Evolutionary conservation across 1,140 invertebrate species (phyloP).

Genomic region (Hyphantria cunea): DNA sequence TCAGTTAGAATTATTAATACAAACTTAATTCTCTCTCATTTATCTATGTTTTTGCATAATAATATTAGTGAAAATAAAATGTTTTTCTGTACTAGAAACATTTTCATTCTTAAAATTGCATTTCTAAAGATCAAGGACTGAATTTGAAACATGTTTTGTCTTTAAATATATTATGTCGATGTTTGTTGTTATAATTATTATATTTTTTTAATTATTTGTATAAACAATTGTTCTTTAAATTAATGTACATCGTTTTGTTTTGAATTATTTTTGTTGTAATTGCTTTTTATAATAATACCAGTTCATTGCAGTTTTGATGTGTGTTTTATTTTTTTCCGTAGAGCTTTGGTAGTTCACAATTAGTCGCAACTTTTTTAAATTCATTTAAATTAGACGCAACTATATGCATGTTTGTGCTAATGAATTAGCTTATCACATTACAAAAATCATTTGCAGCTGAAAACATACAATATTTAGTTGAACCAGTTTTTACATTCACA

Average conservation of each 20-base stretch:
- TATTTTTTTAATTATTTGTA: conserved; percentile 84
- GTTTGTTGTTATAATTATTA: conserved; percentile 86
- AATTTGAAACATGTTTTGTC: conserved; percentile 78
- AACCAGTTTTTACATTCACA: not conserved
- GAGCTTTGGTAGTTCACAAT: conserved; percentile 52
- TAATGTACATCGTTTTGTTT: conserved; percentile 87
- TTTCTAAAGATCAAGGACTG: conserved; percentile 78
- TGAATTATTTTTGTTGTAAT: conserved; percentile 86
- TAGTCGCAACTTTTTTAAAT: conserved; percentile 53
- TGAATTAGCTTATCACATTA: conserved; percentile 40
- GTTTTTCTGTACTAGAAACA: conserved; percentile 59
- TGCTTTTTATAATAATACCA: conserved; percentile 88
- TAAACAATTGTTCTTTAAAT: conserved; percentile 87
- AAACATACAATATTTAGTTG: not conserved
- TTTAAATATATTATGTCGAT: conserved; percentile 82
- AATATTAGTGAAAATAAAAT: conserved; percentile 58
- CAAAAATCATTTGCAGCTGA: not conserved
- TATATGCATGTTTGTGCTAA: conserved; percentile 68
- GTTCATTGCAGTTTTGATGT: conserved; percentile 85
- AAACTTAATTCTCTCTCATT: conserved; percentile 42
- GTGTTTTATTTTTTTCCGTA: conserved; percentile 83
- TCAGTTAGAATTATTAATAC: conserved; percentile 56
- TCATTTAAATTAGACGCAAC: conserved; percentile 50
- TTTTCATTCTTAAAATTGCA: conserved; percentile 78
- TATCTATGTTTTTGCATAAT: conserved; percentile 74